Evolutionary conservation across 2,113 vertebrate genomes (phyloP).

Genomic region (Rissa tridactyla): DNA sequence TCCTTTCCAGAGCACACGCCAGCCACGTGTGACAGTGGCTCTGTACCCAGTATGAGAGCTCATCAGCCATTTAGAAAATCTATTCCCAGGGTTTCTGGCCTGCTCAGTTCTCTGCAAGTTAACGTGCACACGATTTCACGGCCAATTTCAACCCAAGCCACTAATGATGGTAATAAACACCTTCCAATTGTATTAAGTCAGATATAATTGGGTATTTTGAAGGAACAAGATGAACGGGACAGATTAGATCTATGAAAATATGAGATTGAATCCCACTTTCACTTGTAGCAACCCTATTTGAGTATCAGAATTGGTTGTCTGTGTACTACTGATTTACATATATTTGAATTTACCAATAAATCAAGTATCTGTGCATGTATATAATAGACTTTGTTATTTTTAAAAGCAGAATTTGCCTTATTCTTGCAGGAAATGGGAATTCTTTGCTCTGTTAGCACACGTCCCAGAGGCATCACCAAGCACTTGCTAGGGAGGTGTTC

Average conservation of each 20-base stretch:
- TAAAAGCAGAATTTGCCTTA: not conserved
- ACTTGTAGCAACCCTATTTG: not conserved
- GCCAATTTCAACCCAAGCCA: not conserved
- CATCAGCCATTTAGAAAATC: not conserved
- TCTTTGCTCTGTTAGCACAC: not conserved
- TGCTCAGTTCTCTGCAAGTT: not conserved
- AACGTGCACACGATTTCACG: slow-evolving; percentile 4
- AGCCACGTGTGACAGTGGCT: rapidly evolving
- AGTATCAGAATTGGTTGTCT: not conserved
- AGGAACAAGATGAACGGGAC: not conserved
- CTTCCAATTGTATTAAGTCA: not conserved
- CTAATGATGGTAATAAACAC: slow-evolving; percentile 7
- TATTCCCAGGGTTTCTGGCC: not conserved
- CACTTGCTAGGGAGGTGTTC: not conserved
- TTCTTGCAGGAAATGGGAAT: not conserved
- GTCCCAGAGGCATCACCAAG: not conserved
- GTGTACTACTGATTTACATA: not conserved
- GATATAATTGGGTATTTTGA: not conserved
- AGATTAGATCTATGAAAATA: not conserved
- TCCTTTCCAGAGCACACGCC: not conserved
- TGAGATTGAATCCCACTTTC: not conserved
- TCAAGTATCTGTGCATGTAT: not conserved
- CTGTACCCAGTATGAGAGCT: not conserved
- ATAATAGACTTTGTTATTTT: not conserved
- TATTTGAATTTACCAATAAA: not conserved